A percentile compares a stretch with the other conserved stretches of the same genome.
phyloP scores from a whole-genome alignment of 2,888 invertebrate species.

The Eustalomyia histrio region DNA sequence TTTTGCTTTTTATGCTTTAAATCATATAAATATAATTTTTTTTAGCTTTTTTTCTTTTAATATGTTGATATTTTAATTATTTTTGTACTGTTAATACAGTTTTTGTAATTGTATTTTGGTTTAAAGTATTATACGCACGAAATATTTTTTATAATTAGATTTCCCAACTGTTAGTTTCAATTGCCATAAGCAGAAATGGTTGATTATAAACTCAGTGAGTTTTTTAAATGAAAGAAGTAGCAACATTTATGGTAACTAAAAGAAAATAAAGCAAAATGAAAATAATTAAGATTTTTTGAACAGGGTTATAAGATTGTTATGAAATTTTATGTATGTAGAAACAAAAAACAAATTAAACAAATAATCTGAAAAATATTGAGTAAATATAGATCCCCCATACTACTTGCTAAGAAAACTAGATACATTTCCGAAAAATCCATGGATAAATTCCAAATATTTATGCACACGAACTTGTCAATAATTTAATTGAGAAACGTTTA shows the following conservation, averaged over 20 bases:
- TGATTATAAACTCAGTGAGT: slow-evolving; percentile 24
- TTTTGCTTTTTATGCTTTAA: slow-evolving; percentile 33
- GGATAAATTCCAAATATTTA: too few species aligned
- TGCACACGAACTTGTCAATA: too few species aligned
- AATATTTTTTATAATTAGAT: slow-evolving; percentile 23
- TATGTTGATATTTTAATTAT: slow-evolving; percentile 26
- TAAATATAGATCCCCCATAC: too few species aligned
- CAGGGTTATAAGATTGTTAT: too few species aligned
- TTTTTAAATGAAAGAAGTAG: neutral
- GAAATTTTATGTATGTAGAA: too few species aligned
- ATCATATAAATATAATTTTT: slow-evolving; percentile 40
- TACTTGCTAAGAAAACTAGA: too few species aligned
- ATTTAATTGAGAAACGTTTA: too few species aligned
- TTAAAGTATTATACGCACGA: slow-evolving; percentile 8
- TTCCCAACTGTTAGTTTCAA: slow-evolving; percentile 21
- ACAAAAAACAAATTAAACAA: too few species aligned
- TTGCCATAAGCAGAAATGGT: slow-evolving; percentile 34
- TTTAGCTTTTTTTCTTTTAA: slow-evolving; percentile 2
- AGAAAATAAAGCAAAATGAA: too few species aligned
- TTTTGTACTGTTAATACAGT: neutral
- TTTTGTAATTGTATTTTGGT: slow-evolving; percentile 4
- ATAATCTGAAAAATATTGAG: too few species aligned
- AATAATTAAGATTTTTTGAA: neutral
- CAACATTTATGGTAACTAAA: too few species aligned
- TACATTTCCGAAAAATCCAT: too few species aligned